Evolutionary conservation across 53 echinoderm and acorn worm genomes (phyloP).

Genomic region (Echinarachnius parma): DNA sequence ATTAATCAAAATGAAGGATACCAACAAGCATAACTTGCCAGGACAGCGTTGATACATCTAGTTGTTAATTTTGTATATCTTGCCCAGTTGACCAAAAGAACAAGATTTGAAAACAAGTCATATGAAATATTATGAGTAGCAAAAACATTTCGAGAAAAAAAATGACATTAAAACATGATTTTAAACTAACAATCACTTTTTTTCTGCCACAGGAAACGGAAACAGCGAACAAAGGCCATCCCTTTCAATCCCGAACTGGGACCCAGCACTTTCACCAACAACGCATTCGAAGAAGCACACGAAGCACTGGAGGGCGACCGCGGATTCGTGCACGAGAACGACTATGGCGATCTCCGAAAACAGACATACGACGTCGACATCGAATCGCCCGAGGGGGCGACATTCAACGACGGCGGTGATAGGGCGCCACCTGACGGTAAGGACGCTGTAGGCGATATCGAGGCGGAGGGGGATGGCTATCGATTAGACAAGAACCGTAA

Average conservation of each 20-base stretch:
- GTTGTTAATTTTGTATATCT: too few relatives aligned
- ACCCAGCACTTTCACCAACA: constrained; percentile 32
- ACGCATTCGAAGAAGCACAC: constrained; percentile 32
- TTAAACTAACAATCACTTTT: too few relatives aligned
- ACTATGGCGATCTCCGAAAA: constrained; percentile 7
- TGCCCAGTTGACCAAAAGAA: too few relatives aligned
- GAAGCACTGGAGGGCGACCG: background rate
- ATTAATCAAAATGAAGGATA: too few relatives aligned
- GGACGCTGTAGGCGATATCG: background rate
- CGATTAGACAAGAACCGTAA: constrained; percentile 8
- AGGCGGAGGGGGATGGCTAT: background rate
- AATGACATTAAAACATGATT: too few relatives aligned
- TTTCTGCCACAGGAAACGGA: constrained; percentile 21
- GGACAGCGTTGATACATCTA: too few relatives aligned
- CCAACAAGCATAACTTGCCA: too few relatives aligned
- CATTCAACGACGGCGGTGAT: background rate
- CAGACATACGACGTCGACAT: constrained; percentile 27
- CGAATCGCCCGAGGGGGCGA: constrained; percentile 13
- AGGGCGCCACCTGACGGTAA: constrained; percentile 3
- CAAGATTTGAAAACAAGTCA: too few relatives aligned
- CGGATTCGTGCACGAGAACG: constrained; percentile 30
- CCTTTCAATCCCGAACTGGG: constrained; percentile 31
- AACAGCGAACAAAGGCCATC: constrained; percentile 20
- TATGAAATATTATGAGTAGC: too few relatives aligned
- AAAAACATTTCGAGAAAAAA: too few relatives aligned